These are phyloP conservation scores for Oreochromis aureus DNA, from an alignment of 2,113 vertebrate species.

Conservation along the genomic window DNA sequence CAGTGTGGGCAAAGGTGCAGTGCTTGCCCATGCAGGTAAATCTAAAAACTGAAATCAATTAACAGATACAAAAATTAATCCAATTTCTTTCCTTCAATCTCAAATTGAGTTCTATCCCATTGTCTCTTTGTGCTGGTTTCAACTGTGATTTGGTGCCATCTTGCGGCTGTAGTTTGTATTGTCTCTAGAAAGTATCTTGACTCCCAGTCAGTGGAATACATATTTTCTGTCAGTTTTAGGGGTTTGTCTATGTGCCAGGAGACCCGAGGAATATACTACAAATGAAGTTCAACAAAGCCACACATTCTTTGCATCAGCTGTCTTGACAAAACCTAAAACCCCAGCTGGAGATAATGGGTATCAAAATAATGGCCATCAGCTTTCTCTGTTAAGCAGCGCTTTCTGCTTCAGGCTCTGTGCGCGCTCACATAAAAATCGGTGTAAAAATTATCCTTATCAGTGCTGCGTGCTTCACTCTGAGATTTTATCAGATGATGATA, in stretches of 20 bases:
- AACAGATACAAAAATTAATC: neutral
- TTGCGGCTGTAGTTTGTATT: neutral
- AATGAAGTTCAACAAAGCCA: neutral
- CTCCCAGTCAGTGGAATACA: neutral
- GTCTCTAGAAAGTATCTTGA: neutral
- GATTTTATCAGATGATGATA: too few species aligned
- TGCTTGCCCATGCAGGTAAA: too few species aligned
- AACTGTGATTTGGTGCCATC: neutral
- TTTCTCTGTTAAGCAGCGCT: too few species aligned
- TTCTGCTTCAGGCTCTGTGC: too few species aligned
- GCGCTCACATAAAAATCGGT: neutral
- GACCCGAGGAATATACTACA: too few species aligned
- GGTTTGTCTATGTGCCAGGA: too few species aligned
- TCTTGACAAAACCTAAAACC: too few species aligned
- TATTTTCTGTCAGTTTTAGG: neutral
- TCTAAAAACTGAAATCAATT: too few species aligned
- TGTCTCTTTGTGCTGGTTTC: neutral
- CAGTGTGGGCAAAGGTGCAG: accelerated
- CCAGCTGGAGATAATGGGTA: too few species aligned
- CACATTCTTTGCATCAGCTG: too few species aligned
- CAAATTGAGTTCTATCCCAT: neutral
- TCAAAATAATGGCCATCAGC: too few species aligned
- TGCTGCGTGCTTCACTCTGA: too few species aligned
- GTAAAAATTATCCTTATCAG: neutral
- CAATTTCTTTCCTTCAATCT: neutral